Evolutionary conservation across 2,888 invertebrate genomes (phyloP), one percentile per base, ranked within the genome.

Genomic region (Seladonia tumulorum): DNA sequence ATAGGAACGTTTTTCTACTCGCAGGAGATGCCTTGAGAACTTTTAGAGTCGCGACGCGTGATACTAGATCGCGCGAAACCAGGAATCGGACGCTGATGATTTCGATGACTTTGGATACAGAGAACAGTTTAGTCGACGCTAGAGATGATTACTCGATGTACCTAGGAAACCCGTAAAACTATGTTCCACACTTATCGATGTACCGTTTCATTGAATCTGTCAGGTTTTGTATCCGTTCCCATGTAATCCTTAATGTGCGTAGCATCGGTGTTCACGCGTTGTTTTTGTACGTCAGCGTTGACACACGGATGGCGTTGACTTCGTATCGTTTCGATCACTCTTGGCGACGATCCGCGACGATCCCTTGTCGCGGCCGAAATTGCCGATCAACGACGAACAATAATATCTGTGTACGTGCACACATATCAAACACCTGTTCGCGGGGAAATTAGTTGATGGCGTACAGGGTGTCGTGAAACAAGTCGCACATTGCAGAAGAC

Each of bases 381-480:
- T 47, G 74, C 39, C 57, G 79, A 49, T 57, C 47, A 16, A 49
- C 10, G 29, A 49, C 8, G 70, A 85, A 74, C 68, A 76, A 39
- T 73, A 49, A 57, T 84, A 25, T 71, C 25, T 74, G 74, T 80
- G 49, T 53, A 66, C 71, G 71, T 47, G 79, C 63, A 73, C 71
- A 78, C 81, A 86, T 86, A 86, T 85, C 86, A 84, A 35, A 39
- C 49, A 39, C 60, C n/a, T 25, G 63, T 63, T 39, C 14, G 75
- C 35, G 70, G 29, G 70, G 29, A 39, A 78, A 60, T 25, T 25
- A 29, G 25, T n/a, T 22, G 71, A 18, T 71, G 60, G 16, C 16
- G 70, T 63, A 71, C 68, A 18, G 63, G 29, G 63, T 63, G 63
- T 63, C 29, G 63, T 29, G 0, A 1, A 29, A 63, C 63, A 18